Evolutionary conservation across 2,888 invertebrate genomes (phyloP).

Genomic region (Arge pagana): DNA sequence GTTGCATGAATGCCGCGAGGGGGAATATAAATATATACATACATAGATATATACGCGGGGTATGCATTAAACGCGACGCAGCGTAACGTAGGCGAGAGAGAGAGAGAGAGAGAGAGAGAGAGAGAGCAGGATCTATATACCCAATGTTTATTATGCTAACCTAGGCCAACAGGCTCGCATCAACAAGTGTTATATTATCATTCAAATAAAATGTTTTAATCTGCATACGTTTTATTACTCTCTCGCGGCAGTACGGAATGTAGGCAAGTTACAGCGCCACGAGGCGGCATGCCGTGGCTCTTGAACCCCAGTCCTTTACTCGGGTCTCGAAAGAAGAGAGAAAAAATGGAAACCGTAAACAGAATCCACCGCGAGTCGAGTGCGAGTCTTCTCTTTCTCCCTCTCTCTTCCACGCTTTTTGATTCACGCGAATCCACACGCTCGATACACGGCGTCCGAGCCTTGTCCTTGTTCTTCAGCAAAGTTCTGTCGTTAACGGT

Average conservation of each 20-base stretch:
- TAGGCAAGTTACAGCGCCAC: slow-evolving; percentile 17
- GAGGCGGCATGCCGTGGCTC: too few relatives aligned
- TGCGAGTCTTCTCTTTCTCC: too few relatives aligned
- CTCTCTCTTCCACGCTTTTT: too few relatives aligned
- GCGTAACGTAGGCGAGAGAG: slow-evolving; percentile 14
- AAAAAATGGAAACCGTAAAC: too few relatives aligned
- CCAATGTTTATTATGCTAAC: slow-evolving; percentile 58
- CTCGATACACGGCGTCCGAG: too few relatives aligned
- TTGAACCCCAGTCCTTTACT: too few relatives aligned
- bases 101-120: slow-evolving; percentile 17
- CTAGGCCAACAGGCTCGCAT: slow-evolving; percentile 58
- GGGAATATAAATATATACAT: slow-evolving; percentile 13
- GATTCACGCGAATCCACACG: too few relatives aligned
- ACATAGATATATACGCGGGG: slow-evolving; percentile 7
- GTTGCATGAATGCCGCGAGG: slow-evolving; percentile 13
- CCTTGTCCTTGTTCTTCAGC: too few relatives aligned
- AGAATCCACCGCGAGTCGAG: too few relatives aligned
- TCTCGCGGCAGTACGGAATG: slow-evolving; percentile 34
- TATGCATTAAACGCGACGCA: background rate
- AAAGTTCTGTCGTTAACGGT: too few relatives aligned
- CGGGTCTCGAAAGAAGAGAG: too few relatives aligned
- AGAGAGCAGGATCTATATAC: slow-evolving; percentile 48
- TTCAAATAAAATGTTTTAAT: slow-evolving; percentile 59
- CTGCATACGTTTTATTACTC: slow-evolving; percentile 58
- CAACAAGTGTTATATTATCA: slow-evolving; percentile 59